phyloP scores from a whole-genome alignment of 2,113 vertebrate species.

The Lepus timidus region DNA sequence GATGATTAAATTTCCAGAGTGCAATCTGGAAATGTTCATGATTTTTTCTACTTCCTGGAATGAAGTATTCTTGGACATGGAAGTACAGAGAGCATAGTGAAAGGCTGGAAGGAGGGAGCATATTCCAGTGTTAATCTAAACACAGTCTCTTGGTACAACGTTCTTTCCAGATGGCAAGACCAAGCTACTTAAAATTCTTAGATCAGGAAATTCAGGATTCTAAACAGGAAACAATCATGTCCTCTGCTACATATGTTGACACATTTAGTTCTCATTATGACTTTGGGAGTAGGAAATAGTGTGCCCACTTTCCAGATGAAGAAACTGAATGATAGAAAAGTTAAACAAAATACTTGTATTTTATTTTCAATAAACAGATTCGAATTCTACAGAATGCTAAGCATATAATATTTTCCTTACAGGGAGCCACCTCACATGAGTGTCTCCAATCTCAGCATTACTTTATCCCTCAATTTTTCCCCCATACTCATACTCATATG shows the following conservation, averaged over 20 bases:
- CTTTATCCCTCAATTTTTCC: background rate
- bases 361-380: background rate
- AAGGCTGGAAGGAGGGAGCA: background rate
- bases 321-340: constrained; percentile 20
- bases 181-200: background rate
- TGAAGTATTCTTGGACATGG: background rate
- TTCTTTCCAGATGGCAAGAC: background rate
- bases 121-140: background rate
- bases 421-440: background rate
- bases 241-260: background rate
- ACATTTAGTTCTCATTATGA: constrained; percentile 31
- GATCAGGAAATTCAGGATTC: background rate
- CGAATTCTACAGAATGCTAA: background rate
- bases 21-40: background rate
- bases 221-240: background rate
- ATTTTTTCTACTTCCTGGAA: background rate
- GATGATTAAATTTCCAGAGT: background rate
- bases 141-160: background rate
- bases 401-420: background rate
- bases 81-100: background rate
- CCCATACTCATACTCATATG: background rate
- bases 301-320: background rate
- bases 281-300: background rate
- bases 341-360: background rate
- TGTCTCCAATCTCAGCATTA: background rate